A percentile compares a stretch with the other conserved stretches of the same genome.
These are phyloP conservation scores for Microtus ochrogaster DNA, from an alignment of 2,113 vertebrate species.

Conservation along the genomic window DNA sequence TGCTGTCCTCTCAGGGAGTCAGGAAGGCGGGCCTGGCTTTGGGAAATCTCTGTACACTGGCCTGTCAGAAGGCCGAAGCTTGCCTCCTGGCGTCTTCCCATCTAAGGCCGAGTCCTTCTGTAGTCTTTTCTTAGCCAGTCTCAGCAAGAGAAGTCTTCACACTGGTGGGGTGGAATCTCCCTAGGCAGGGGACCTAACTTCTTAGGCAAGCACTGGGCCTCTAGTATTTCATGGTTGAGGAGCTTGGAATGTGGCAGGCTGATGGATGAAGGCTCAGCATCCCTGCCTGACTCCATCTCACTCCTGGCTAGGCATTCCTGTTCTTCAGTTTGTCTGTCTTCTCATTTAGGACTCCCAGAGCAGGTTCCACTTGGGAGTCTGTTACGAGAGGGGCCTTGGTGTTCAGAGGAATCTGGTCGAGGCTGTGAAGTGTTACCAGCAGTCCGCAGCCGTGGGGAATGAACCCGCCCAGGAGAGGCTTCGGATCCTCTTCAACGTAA, in stretches of 20 bases:
- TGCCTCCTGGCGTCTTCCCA: not conserved
- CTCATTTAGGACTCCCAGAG: conserved; percentile 90
- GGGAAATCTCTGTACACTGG: not conserved
- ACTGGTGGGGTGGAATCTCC: not conserved
- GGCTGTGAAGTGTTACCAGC: conserved; percentile 88
- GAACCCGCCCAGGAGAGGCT: conserved; percentile 85
- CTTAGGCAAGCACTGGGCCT: not conserved
- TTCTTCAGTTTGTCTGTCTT: not conserved
- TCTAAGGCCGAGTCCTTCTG: not conserved
- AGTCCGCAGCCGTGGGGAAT: conserved; percentile 87
- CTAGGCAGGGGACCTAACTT: not conserved
- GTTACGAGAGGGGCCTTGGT: conserved; percentile 92
- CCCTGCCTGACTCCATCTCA: not conserved
- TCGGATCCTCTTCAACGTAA: conserved; percentile 64
- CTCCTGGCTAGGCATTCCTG: not conserved
- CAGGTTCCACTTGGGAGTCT: conserved; percentile 92
- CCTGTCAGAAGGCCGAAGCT: not conserved
- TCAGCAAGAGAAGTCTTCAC: not conserved
- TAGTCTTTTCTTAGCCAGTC: not conserved
- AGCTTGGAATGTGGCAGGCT: not conserved
- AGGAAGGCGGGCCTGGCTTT: not conserved
- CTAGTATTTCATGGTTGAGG: not conserved
- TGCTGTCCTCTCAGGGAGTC: not conserved
- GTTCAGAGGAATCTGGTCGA: conserved; percentile 85
- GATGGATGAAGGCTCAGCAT: not conserved